phyloP scores from a whole-genome alignment of 2,113 vertebrate species.

The Narcine bancroftii region DNA sequence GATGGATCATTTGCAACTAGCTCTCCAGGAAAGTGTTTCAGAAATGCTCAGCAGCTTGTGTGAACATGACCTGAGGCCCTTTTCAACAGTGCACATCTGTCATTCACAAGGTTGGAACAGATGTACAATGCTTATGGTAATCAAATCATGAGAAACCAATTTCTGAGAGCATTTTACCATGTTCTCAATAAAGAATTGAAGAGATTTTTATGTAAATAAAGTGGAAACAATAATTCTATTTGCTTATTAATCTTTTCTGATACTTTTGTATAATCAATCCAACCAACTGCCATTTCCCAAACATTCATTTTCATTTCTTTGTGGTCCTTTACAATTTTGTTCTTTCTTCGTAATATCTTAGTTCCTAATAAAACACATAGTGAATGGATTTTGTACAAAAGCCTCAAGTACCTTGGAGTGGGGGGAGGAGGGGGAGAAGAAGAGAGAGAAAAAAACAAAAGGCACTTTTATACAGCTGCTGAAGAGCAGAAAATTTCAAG shows the following conservation, averaged over 20 bases:
- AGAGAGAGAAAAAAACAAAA: background rate
- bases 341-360: background rate
- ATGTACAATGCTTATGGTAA: background rate
- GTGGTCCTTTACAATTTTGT: background rate
- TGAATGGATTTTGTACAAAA: background rate
- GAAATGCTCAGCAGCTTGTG: background rate
- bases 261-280: background rate
- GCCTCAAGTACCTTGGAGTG: background rate
- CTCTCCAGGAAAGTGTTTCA: conserved; percentile 14
- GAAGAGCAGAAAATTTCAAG: too few relatives aligned
- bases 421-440: background rate
- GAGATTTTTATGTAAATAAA: background rate
- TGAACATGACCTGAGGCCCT: background rate
- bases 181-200: background rate
- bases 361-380: background rate
- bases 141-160: background rate
- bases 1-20: background rate
- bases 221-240: background rate
- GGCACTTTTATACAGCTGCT: too few relatives aligned
- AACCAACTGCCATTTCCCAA: background rate
- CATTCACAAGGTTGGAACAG: conserved; percentile 7
- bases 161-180: background rate
- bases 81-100: background rate
- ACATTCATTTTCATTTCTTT: background rate
- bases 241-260: background rate